A percentile compares a stretch with the other conserved stretches of the same genome.
Evolutionary conservation across 2,113 vertebrate genomes (phyloP).

Genomic region (Erythrocercus mccallii): DNA sequence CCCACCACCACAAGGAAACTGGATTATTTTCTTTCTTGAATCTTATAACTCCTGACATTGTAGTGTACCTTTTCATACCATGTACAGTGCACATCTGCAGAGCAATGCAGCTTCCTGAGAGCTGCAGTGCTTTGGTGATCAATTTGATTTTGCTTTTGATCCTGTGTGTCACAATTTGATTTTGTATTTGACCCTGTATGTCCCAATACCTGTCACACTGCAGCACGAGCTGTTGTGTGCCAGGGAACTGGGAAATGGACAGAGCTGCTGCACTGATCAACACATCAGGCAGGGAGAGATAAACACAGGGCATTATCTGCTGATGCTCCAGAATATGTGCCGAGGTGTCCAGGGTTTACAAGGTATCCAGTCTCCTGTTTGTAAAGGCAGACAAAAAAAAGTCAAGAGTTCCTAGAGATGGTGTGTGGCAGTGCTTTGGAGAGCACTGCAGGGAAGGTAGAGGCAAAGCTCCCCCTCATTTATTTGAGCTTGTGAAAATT

Average conservation of each 20-base stretch:
- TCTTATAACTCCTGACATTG: not conserved
- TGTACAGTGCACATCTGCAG: not conserved
- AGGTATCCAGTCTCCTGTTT: not conserved
- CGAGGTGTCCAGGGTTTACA: not conserved
- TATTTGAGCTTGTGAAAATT: constrained; percentile 51
- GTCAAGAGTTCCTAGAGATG: not conserved
- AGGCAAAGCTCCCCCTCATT: constrained; percentile 39
- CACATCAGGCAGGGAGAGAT: not conserved
- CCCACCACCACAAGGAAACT: not conserved
- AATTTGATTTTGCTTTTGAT: fast-evolving
- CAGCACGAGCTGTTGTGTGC: not conserved
- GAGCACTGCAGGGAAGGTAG: constrained; percentile 33
- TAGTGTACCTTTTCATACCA: fast-evolving
- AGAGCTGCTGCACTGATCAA: not conserved
- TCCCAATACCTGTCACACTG: fast-evolving
- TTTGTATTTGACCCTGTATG: not conserved
- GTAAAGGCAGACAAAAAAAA: not conserved
- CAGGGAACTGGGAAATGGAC: not conserved
- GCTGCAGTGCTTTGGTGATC: not conserved
- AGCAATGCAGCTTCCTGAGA: not conserved
- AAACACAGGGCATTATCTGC: not conserved
- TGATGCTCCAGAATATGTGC: not conserved
- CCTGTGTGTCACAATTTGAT: not conserved
- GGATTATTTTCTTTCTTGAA: not conserved
- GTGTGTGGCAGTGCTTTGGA: not conserved